These are phyloP conservation scores for Phoebastria nigripes DNA, from an alignment of 2,797 vertebrate species.

Conservation along the genomic window DNA sequence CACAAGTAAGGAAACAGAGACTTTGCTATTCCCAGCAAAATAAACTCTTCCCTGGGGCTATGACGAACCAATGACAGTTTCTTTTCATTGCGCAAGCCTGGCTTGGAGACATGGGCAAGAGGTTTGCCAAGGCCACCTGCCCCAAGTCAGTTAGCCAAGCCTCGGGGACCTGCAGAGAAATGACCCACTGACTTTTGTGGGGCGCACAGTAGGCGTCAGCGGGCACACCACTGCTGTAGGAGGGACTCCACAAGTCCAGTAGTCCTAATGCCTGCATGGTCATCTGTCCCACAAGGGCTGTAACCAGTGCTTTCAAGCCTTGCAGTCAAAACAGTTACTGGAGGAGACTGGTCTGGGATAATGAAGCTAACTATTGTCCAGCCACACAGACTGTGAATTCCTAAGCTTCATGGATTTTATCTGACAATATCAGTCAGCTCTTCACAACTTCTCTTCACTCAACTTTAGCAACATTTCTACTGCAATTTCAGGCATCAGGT, in stretches of 20 bases:
- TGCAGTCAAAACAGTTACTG: background rate
- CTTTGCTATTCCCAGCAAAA: background rate
- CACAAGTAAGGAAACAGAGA: background rate
- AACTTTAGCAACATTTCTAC: background rate
- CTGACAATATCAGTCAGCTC: background rate
- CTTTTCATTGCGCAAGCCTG: background rate
- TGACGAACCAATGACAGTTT: background rate
- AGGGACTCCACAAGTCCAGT: background rate
- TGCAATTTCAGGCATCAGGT: background rate
- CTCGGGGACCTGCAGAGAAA: background rate
- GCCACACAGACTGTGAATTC: background rate
- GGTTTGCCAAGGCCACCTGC: background rate
- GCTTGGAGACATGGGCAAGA: background rate
- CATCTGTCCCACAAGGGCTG: background rate
- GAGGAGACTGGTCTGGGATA: background rate
- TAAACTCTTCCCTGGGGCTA: background rate
- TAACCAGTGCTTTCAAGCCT: background rate
- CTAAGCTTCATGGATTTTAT: background rate
- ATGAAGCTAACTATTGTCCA: background rate
- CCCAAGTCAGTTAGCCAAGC: background rate
- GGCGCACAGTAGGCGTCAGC: background rate
- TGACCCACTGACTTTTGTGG: background rate
- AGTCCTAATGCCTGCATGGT: background rate
- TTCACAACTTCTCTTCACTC: background rate
- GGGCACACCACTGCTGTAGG: rapidly evolving